phyloP scores from a whole-genome alignment of 1,140 invertebrate species.

The Liolophura sinensis region DNA sequence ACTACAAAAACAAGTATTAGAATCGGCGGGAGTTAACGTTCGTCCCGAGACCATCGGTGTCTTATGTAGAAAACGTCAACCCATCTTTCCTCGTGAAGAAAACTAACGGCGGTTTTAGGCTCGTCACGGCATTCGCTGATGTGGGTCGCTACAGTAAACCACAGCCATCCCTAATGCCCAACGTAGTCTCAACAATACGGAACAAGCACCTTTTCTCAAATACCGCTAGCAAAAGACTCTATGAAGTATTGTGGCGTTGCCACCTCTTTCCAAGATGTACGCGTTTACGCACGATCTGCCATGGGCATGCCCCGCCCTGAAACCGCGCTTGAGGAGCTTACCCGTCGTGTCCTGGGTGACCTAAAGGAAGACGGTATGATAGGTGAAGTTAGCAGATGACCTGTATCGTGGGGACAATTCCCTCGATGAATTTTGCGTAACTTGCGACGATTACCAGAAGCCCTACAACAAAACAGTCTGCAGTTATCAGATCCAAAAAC shows the following conservation, averaged over 20 bases:
- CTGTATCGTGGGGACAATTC: slow-evolving; percentile 6
- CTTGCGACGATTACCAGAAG: slow-evolving; percentile 3
- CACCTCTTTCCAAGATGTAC: slow-evolving; percentile 16
- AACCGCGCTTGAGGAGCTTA: slow-evolving; percentile 1
- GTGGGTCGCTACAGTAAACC: slow-evolving; percentile 28
- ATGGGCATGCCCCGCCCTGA: slow-evolving; percentile 21
- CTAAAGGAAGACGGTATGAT: slow-evolving; percentile 10
- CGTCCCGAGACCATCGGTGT: slow-evolving; percentile 19
- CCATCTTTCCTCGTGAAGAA: slow-evolving; percentile 24
- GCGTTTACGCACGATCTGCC: slow-evolving; percentile 18
- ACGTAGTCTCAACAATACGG: slow-evolving; percentile 18
- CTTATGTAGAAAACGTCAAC: slow-evolving; percentile 18
- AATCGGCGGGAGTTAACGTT: slow-evolving; percentile 11
- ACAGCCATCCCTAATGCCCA: slow-evolving; percentile 24
- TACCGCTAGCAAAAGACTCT: slow-evolving; percentile 14
- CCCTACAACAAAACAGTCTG: slow-evolving; percentile 4
- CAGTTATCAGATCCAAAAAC: slow-evolving; percentile 10
- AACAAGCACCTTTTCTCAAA: slow-evolving; percentile 21
- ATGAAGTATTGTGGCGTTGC: slow-evolving; percentile 23
- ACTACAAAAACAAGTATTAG: slow-evolving; percentile 20
- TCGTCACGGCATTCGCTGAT: slow-evolving; percentile 26
- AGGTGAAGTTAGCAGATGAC: slow-evolving; percentile 13
- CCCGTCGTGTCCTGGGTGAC: slow-evolving; percentile 15
- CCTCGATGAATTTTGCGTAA: slow-evolving; percentile 6
- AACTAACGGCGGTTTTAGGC: slow-evolving; percentile 6